A percentile compares a stretch with the other conserved stretches of the same genome.
Conservation (phyloP, 2,113 vertebrate genomes). For the Rhabdornis inornatus region DNA sequence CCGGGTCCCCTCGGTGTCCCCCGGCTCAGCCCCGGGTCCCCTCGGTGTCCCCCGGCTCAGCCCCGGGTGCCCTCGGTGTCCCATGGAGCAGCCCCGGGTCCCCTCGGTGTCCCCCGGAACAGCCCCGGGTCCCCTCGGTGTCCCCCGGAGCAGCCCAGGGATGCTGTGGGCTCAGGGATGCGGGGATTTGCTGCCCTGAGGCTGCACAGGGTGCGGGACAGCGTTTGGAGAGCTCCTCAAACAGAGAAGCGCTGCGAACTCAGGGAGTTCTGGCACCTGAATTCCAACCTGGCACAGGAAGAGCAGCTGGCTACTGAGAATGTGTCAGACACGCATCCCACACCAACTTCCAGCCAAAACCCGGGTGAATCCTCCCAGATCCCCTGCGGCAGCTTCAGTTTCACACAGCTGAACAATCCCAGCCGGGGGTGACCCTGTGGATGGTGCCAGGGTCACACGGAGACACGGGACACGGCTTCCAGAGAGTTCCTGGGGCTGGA, state of each 20-base stretch:
- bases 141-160: too few relatives aligned
- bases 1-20: too few relatives aligned
- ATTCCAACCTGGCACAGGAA: background rate
- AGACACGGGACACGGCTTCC: background rate
- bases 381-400: background rate
- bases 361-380: rapidly evolving
- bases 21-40: background rate
- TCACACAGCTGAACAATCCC: background rate
- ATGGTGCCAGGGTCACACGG: rapidly evolving
- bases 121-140: too few relatives aligned
- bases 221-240: too few relatives aligned
- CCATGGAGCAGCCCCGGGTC: too few relatives aligned
- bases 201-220: background rate
- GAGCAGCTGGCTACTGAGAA: background rate
- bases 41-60: too few relatives aligned
- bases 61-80: background rate
- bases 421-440: background rate
- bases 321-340: background rate
- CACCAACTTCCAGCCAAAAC: background rate
- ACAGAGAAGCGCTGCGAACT: background rate
- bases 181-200: background rate
- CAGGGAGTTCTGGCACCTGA: background rate
- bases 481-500: background rate
- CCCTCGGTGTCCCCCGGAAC: too few relatives aligned
- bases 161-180: too few relatives aligned